Evolutionary conservation across 2,113 vertebrate genomes (phyloP), one percentile per base, ranked within the genome.

Genomic region (Microcebus griseorufus): DNA sequence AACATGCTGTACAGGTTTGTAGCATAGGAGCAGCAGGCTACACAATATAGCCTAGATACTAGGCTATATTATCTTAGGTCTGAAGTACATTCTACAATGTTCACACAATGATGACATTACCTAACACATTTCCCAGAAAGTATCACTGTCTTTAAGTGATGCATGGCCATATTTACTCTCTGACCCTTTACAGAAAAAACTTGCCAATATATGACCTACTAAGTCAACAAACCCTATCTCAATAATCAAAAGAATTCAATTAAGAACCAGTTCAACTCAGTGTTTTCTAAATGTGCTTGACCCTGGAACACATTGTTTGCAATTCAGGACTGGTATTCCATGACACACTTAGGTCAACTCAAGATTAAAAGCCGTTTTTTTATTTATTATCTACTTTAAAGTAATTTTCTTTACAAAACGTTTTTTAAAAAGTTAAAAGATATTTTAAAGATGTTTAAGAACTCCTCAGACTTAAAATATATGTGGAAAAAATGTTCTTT

Each of bases 371-470:
- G 48, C 37, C 14, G 8, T 58, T 58, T 51, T 70, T 67, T 27
- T 3, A 39, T 39, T 51, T 55, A 51, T 34, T 78, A 53, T 23
- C 69, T 62, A 39, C 70, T 82, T 76, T 23, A 81, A 93, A 34
- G 42, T 13, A 27, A 1, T 64, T 69, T 83, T 62, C 42, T 37
- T 34, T 45, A 42, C 20, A 80, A 69, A 64, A n/a, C 8, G 0
- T 20, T 58, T 72, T 90, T 65, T 60, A 65, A 89, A 80, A 13
- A 64, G 76, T 75, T 60, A 78, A 92, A 34, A 92, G 51, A 25
- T 9, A 70, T 17, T 95, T 95, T 81, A 20, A n/a, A 72, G 76
- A 81, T 88, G 37, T 73, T 93, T 78, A 94, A 85, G 67, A 94
- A 97, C 27, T 69, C 27, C 60, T 29, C 64, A 29, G 13, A 78